A percentile compares a stretch with the other conserved stretches of the same genome.
Evolutionary conservation across 2,888 invertebrate species (phyloP).

Genomic region (Drosophila emarginata): DNA sequence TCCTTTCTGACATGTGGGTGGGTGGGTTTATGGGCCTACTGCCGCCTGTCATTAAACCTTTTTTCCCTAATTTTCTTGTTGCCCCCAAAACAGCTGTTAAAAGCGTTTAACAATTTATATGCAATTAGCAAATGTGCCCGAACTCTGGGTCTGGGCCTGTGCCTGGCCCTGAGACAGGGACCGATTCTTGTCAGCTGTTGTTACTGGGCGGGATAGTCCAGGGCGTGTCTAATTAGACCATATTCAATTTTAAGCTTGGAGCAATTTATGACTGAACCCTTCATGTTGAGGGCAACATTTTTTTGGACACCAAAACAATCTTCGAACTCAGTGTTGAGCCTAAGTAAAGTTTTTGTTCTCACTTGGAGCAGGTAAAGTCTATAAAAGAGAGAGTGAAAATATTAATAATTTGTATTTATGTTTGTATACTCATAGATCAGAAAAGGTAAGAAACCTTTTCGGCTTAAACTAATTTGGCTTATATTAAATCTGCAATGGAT

Average conservation of each 20-base stretch:
- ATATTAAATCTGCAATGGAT: no score
- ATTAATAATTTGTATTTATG: no score
- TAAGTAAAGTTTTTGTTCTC: not conserved
- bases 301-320: not conserved
- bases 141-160: not conserved
- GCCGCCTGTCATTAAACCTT: slow-evolving; percentile 58
- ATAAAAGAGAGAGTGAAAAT: not conserved
- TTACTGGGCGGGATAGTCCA: slow-evolving; percentile 26
- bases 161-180: not conserved
- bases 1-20: slow-evolving; percentile 15
- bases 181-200: slow-evolving; percentile 7
- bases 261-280: slow-evolving; percentile 25
- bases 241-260: slow-evolving; percentile 41
- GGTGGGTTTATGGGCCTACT: slow-evolving; percentile 8
- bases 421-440: no score
- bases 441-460: no score
- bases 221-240: slow-evolving; percentile 52
- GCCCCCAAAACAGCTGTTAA: slow-evolving; percentile 54
- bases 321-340: not conserved
- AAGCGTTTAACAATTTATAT: slow-evolving; percentile 66
- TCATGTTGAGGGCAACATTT: not conserved
- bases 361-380: not conserved
- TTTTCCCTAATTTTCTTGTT: slow-evolving; percentile 31
- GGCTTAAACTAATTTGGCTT: no score
- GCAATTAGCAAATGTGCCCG: slow-evolving; percentile 55